Evolutionary conservation across 2,797 vertebrate species (phyloP), one percentile per base, ranked within the genome.

Genomic region (Chelmon rostratus): DNA sequence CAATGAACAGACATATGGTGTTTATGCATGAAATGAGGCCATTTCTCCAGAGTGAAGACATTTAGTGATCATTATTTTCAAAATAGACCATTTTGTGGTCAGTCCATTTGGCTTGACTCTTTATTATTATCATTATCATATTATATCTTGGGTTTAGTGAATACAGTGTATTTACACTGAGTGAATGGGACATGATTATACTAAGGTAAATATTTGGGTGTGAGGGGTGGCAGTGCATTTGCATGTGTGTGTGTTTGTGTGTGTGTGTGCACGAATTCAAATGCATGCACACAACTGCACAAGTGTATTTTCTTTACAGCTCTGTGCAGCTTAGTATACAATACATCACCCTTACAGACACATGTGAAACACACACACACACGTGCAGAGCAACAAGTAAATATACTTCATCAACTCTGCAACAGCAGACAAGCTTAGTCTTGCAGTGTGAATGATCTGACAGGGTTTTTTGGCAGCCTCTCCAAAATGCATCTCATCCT

Each of bases 121-220:
- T 78, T 69, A 70, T 83, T 66, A 46, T 83, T 63, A 66, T 74
- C 38, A 73, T 82, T 76, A 73, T 73, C 50, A 38, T 53, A 81
- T 79, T 69, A 67, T 63, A 61, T 78, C 31, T 76, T 38, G 38
- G 50, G 49, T 61, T 64, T 42, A 52, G 40, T 63, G 68, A 67
- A 56, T 28, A 33, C 33, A 70, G 28, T 42, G 35, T 86, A 85
- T 88, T 85, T 87, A 85, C 64, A 56, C 42, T 59, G 35, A 71
- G 65, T 56, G 65, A 76, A 50, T 66, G 70, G 47, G 61, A 83
- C 44, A 8, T 82, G 68, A 85, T 87, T 82, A 82, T 68, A 40
- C 46, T 37, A 44, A 69, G 28, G 53, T 79, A 88, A 85, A 92
- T 87, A 89, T 90, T 78, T 83, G 44, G 61, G 33, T 72, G 66